A percentile compares a stretch with the other conserved stretches of the same genome.
Conservation (phyloP, 1,140 invertebrate species). For the Muscidifurax raptorellus region DNA sequence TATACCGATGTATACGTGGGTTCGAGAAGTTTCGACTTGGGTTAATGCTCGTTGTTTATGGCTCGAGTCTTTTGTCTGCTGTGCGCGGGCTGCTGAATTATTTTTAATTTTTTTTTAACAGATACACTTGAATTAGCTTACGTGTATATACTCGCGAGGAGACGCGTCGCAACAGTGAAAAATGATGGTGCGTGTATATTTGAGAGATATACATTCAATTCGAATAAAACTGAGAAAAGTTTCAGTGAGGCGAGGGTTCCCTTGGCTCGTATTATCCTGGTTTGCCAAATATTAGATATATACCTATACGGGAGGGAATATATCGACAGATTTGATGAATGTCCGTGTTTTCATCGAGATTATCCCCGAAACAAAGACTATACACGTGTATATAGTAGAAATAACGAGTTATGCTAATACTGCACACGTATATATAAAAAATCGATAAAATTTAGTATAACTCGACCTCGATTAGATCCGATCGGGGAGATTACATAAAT, state of each 20-base stretch:
- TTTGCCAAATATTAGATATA: too few relatives aligned
- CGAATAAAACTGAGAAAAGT: too few relatives aligned
- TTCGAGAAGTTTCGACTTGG: not conserved
- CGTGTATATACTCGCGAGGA: too few relatives aligned
- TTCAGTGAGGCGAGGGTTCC: too few relatives aligned
- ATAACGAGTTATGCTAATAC: constrained; percentile 45
- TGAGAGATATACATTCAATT: too few relatives aligned
- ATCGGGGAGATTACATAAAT: not conserved
- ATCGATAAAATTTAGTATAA: constrained; percentile 37
- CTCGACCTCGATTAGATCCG: constrained; percentile 8
- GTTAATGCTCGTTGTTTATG: not conserved
- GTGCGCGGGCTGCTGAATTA: not conserved
- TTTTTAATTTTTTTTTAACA: not conserved
- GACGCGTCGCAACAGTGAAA: too few relatives aligned
- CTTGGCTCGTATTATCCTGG: too few relatives aligned
- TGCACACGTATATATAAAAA: not conserved
- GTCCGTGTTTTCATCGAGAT: constrained; percentile 5
- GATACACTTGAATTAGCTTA: too few relatives aligned
- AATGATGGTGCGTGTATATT: too few relatives aligned
- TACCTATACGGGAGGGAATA: too few relatives aligned
- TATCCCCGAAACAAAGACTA: not conserved
- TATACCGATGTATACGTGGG: too few relatives aligned
- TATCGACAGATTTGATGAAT: not conserved
- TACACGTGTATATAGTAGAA: constrained; percentile 8
- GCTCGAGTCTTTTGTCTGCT: not conserved